Evolutionary conservation across 2,113 vertebrate species (phyloP).

Genomic region (Takifugu bimaculatus): DNA sequence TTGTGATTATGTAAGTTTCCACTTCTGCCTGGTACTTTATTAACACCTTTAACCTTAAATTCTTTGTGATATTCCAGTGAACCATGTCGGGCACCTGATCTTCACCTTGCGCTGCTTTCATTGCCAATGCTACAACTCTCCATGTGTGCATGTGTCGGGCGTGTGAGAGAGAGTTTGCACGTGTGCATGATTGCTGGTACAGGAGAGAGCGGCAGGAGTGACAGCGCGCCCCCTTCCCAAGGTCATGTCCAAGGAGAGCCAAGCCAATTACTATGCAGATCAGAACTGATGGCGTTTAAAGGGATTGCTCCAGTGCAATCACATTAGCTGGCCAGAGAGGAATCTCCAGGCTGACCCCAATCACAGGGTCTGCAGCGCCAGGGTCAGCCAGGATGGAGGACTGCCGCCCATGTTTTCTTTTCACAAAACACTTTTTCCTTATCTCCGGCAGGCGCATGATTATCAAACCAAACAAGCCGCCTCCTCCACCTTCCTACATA

Average conservation of each 20-base stretch:
- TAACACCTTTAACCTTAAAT: conserved; percentile 52
- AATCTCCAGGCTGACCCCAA: conserved; percentile 90
- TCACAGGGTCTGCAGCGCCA: conserved; percentile 80
- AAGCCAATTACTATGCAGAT: conserved; percentile 99
- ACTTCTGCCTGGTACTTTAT: conserved; percentile 49
- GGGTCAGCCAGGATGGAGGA: conserved; percentile 65
- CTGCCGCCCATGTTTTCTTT: conserved; percentile 70
- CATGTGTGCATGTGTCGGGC: conserved; percentile 5
- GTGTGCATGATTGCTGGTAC: conserved; percentile 61
- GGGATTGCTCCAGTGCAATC: conserved; percentile 97
- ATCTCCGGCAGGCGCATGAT: conserved; percentile 69
- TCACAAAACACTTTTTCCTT: conserved; percentile 74
- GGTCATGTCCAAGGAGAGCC: conserved; percentile 90
- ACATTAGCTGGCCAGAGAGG: conserved; percentile 93
- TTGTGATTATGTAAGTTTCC: conserved; percentile 24
- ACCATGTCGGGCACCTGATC: conserved; percentile 23
- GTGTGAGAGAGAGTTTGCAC: background rate
- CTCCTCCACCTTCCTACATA: conserved; percentile 28
- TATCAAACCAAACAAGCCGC: conserved; percentile 72
- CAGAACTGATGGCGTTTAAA: conserved; percentile 93
- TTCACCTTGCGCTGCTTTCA: conserved; percentile 33
- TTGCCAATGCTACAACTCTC: conserved; percentile 1
- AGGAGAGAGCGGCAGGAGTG: conserved; percentile 77
- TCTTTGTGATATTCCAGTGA: conserved; percentile 15
- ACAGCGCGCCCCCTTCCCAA: conserved; percentile 81